Percentiles rank a stretch among this genome's conserved stretches.
Evolutionary conservation across 2,797 vertebrate genomes (phyloP).

Genomic region (Sphenodon punctatus): DNA sequence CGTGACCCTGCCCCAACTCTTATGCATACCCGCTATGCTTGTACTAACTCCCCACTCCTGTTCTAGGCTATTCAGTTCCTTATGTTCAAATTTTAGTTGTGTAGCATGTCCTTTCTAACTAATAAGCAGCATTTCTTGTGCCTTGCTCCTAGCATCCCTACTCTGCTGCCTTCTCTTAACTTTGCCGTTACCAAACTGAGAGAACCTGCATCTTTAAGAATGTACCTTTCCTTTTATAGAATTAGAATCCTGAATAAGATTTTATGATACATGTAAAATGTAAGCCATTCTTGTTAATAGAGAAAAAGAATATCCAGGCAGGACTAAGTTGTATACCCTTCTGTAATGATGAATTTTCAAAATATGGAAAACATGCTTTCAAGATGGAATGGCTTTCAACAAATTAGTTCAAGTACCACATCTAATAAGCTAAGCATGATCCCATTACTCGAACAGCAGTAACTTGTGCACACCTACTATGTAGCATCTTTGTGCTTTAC

Average conservation of each 20-base stretch:
- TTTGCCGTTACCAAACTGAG: neutral
- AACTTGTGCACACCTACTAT: neutral
- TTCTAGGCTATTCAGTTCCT: neutral
- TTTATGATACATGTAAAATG: neutral
- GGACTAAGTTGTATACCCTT: neutral
- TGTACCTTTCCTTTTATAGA: neutral
- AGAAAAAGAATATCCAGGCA: neutral
- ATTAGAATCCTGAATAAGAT: neutral
- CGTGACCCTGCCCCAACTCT: too few relatives aligned
- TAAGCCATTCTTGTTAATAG: neutral
- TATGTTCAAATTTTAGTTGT: neutral
- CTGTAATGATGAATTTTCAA: neutral
- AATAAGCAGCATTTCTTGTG: neutral
- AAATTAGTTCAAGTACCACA: slow-evolving; percentile 44
- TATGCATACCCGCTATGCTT: too few relatives aligned
- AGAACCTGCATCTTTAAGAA: neutral
- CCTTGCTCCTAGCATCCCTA: neutral
- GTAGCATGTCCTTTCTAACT: neutral
- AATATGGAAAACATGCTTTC: neutral
- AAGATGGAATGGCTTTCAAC: neutral
- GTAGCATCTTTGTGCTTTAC: neutral
- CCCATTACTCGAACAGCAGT: slow-evolving; percentile 28
- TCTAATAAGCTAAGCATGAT: slow-evolving; percentile 51
- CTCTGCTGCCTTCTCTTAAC: neutral
- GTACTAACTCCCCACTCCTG: too few relatives aligned